Base-by-base conservation (phyloP, 2,113 vertebrate species). In the Carlito syrichta region DNA sequence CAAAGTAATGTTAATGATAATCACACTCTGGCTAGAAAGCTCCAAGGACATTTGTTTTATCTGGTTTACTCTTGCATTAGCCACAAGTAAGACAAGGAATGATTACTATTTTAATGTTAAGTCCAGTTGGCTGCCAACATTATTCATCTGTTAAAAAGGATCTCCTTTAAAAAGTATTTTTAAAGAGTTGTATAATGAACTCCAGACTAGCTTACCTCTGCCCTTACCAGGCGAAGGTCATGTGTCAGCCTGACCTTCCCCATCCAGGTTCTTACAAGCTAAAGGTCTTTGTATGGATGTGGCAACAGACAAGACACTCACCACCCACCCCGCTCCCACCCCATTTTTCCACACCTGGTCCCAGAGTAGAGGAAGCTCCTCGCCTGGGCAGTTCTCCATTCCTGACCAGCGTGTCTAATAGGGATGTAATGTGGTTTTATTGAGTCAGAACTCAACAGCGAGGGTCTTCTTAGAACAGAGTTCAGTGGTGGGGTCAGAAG, bases 41-140 rank as follows among this genome's bases (percentile, higher is more conserved):
- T 38, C 91, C 56, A 58, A 93, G 82, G 96, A 81, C 25, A 27
- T 92, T 79, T 85, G 56, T 94, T 94, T 96, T 71, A 38, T 94
- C 77, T 83, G 62, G 11, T 48, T 95, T 96, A 38, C 56, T 93
- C 50, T 40, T 43, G 23, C 16, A 40, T 92, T 87, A 71, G 69
- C 93, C 10, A 68, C 54, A 86, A 52, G 86, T 87, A 68, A 94
- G 48, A 84, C 84, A 38, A 88, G 52, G 56, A 71, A 66, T 78
- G 82, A 86, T 73, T 84, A 20, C 22, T 76, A 35, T 79, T 94
- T 96, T 89, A 68, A 77, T 58, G 35, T 45, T 88, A 40, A 54
- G 4, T 86, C 79, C 63, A 40, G 58, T 71, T 11, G 38, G 20
- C 38, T 86, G 77, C 85, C 54, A 66, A 1, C 25, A 27, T 63